phyloP scores from a whole-genome alignment of 2,113 vertebrate species.

The Aepyceros melampus region DNA sequence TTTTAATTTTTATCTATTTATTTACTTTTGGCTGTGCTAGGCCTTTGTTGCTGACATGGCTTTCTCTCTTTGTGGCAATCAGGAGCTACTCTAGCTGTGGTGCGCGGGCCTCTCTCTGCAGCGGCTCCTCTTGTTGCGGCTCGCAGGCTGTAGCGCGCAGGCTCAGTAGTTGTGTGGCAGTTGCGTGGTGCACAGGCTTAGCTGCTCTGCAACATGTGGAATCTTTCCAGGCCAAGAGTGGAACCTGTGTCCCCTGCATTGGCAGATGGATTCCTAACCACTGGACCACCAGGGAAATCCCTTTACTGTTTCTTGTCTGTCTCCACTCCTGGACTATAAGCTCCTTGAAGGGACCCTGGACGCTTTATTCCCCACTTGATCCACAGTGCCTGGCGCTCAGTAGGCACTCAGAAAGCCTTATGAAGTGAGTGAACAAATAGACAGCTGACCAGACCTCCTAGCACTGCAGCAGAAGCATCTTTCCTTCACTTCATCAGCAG shows the following conservation, averaged over 20 bases:
- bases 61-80: background rate
- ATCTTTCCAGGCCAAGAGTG: background rate
- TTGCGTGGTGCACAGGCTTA: too few species aligned
- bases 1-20: background rate
- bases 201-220: background rate
- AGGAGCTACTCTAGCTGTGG: background rate
- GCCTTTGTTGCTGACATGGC: background rate
- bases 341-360: background rate
- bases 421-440: background rate
- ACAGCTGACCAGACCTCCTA: background rate
- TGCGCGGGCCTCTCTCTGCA: background rate
- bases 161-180: background rate
- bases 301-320: background rate
- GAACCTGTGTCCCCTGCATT: background rate
- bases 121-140: background rate
- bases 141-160: fast-evolving
- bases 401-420: background rate
- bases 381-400: background rate
- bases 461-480: background rate
- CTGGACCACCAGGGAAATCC: background rate
- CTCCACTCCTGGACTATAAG: background rate
- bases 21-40: background rate
- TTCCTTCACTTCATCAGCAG: background rate
- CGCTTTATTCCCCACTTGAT: background rate
- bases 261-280: background rate